phyloP scores from a whole-genome alignment of 2,888 invertebrate species.

The Atherix ibis region DNA sequence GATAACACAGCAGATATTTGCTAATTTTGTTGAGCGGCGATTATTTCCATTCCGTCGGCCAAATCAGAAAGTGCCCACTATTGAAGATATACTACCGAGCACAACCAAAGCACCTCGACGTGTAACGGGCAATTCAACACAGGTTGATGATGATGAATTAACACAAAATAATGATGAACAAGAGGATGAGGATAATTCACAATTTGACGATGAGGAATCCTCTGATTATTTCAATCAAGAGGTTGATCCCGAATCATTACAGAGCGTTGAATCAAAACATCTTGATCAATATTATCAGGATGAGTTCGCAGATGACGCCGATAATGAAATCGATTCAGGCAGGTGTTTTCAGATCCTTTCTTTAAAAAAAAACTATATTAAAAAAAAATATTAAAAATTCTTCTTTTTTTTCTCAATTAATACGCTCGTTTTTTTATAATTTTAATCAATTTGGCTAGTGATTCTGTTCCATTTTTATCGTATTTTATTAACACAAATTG shows the following conservation, averaged over 20 bases:
- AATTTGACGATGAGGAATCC: slow-evolving; percentile 4
- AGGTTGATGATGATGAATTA: slow-evolving; percentile 10
- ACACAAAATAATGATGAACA: slow-evolving; percentile 12
- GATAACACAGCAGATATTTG: slow-evolving; percentile 60
- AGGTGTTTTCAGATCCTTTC: slow-evolving; percentile 1
- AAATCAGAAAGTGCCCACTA: slow-evolving; percentile 37
- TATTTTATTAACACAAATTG: too few relatives aligned
- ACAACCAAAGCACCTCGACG: slow-evolving; percentile 19
- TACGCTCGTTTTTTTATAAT: too few relatives aligned
- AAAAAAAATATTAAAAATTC: too few relatives aligned
- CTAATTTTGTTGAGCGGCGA: slow-evolving; percentile 54
- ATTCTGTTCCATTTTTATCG: too few relatives aligned
- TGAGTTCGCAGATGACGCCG: slow-evolving; percentile 29
- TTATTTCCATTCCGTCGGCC: slow-evolving; percentile 43
- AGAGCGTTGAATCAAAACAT: slow-evolving; percentile 56
- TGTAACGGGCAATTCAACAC: slow-evolving; percentile 7
- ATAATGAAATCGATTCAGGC: slow-evolving; percentile 22
- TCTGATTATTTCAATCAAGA: slow-evolving; percentile 19
- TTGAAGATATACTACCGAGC: slow-evolving; percentile 47
- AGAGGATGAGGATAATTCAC: not conserved
- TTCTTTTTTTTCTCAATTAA: too few relatives aligned
- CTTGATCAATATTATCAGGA: slow-evolving; percentile 45
- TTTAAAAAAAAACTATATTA: too few relatives aligned
- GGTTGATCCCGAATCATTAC: slow-evolving; percentile 38
- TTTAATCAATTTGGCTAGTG: too few relatives aligned